Evolutionary conservation across 2,797 vertebrate species (phyloP).

Genomic region (Glossophaga mutica): DNA sequence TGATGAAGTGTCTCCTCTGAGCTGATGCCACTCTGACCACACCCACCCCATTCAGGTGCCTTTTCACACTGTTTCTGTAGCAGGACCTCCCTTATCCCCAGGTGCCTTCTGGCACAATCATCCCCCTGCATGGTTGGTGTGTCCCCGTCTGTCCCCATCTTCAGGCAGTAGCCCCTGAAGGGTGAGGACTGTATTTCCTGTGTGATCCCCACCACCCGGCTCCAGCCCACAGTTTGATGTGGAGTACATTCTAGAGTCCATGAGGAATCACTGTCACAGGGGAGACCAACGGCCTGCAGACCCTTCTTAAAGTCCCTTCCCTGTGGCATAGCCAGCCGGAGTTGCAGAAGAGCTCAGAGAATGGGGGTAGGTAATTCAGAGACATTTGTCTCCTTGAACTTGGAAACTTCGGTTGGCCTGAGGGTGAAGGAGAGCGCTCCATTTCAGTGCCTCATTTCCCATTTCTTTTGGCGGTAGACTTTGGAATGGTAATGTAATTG

Average conservation of each 20-base stretch:
- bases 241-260: not conserved
- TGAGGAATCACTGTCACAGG: not conserved
- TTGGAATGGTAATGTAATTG: not conserved
- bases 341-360: not conserved
- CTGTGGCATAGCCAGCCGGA: not conserved
- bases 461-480: not conserved
- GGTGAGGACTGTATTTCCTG: not conserved
- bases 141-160: not conserved
- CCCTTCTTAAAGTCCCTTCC: not conserved
- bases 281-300: not conserved
- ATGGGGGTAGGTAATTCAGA: not conserved
- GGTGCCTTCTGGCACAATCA: not conserved
- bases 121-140: not conserved
- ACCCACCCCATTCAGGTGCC: not conserved
- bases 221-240: not conserved
- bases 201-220: not conserved
- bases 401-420: not conserved
- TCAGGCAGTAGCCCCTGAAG: not conserved
- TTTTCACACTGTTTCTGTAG: not conserved
- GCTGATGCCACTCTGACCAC: not conserved
- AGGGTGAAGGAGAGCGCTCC: not conserved
- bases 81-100: rapidly evolving
- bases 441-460: not conserved
- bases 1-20: not conserved
- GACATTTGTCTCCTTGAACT: not conserved